phyloP scores from a whole-genome alignment of 1,140 invertebrate genomes.

The Drosophila serrata region DNA sequence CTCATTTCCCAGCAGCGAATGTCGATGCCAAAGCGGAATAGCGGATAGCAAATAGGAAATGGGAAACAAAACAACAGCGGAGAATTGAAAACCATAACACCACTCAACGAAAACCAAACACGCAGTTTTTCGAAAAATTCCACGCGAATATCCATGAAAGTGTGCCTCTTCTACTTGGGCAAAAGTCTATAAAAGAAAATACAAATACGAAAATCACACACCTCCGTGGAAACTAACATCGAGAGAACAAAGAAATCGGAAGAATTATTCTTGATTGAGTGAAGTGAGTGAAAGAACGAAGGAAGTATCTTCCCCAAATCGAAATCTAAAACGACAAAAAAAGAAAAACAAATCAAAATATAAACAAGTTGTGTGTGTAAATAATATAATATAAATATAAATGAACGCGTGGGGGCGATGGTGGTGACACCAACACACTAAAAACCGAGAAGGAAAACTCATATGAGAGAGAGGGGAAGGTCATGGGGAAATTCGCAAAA shows the following conservation, averaged over 20 bases:
- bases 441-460: background rate
- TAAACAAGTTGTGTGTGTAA: slow-evolving; percentile 36
- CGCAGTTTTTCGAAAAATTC: slow-evolving; percentile 31
- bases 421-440: slow-evolving; percentile 5
- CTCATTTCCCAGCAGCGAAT: slow-evolving; percentile 44
- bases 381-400: slow-evolving; percentile 13
- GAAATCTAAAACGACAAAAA: slow-evolving; percentile 23
- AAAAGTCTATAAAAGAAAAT: slow-evolving; percentile 35
- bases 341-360: slow-evolving; percentile 43
- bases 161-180: background rate
- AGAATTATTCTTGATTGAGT: slow-evolving; percentile 26
- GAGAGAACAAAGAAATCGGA: slow-evolving; percentile 7
- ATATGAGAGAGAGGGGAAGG: slow-evolving; percentile 4
- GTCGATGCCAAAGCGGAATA: slow-evolving; percentile 48
- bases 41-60: slow-evolving; percentile 12
- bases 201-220: slow-evolving; percentile 6
- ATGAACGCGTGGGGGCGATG: slow-evolving; percentile 27
- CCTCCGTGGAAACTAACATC: background rate
- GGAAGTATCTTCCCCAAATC: slow-evolving; percentile 28
- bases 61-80: slow-evolving; percentile 9
- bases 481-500: slow-evolving; percentile 33
- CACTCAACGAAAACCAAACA: slow-evolving; percentile 24
- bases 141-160: slow-evolving; percentile 28
- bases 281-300: slow-evolving; percentile 25
- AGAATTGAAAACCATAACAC: slow-evolving; percentile 27